Base-by-base conservation (phyloP, 2,888 invertebrate species). In the Heteromyza rotundicornis region DNA sequence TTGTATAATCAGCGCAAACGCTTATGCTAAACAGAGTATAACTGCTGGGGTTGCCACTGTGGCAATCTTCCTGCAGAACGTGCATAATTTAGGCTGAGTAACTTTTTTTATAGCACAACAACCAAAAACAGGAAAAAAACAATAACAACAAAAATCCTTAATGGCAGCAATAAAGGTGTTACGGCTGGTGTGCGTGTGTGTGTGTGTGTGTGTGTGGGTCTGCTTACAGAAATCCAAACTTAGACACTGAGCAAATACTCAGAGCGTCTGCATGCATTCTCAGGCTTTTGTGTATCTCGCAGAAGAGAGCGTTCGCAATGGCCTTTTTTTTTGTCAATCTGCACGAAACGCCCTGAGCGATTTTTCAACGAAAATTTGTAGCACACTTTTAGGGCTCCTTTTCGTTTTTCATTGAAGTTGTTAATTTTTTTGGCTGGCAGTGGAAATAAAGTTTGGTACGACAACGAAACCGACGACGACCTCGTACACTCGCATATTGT, bases 1-100 rank as follows among this genome's bases (percentile, higher is more conserved):
- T n/a, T n/a, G n/a, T n/a, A n/a, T n/a, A n/a, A n/a, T n/a, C n/a
- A n/a, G n/a, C n/a, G n/a, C 76, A 76, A 76, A 69, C 74, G 73
- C 72, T 74, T 76, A 73, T 75, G 75, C 73, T 75, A 75, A 76
- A 72, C 74, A 74, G 75, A 75, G 76, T 75, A 75, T 75, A 75
- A 75, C 75, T 76, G 74, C 72, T 71, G 74, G 72, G 76, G 75
- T 75, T 72, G 75, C 75, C 74, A 75, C 54, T 55, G 59, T 19
- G 47, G 3, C 19, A 47, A 7, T 40, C 19, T 14, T 17, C 20
- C 20, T 47, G 20, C 19, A 47, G 14, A 47, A 2, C 19, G 47
- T 20, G 47, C 47, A 47, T 47, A 47, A 47, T 47, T 47, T 47
- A 20, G 47, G 47, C 19, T 20, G n/a, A n/a, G n/a, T n/a, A n/a